Base-by-base conservation (phyloP, 2,888 invertebrate genomes). In the Incurvaria masculella region DNA sequence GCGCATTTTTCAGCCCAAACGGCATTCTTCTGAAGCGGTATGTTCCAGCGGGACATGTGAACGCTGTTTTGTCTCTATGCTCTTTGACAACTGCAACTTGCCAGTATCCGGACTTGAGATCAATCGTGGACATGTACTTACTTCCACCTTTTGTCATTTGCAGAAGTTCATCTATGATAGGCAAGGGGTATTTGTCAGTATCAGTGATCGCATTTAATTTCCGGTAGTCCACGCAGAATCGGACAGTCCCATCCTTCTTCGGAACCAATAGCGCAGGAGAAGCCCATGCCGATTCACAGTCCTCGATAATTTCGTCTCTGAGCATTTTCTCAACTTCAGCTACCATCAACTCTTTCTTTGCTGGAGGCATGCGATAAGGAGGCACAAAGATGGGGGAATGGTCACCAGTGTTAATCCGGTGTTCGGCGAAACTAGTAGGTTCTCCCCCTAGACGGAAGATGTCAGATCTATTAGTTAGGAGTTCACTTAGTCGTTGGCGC, bases 161-260 rank as follows among this genome's bases (percentile, higher is more conserved):
- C 14, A 66, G 44, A 23, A 61, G 46, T n/a, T n/a, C n/a, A n/a
- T n/a, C n/a, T 41, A 66, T 60, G n/a, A 59, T 49, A 4, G 65
- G 65, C 4, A 64, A 45, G 4, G 61, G 62, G 38, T 64, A 65
- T 8, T 3, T 21, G 19, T 45, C 45, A 20, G 49, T 33, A 17
- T 39, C 26, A 14, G 49, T 49, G 16, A 46, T 17, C 6, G 38
- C n/a, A 18, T 61, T 62, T 21, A 62, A 41, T n/a, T 49, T 46
- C 18, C 60, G 53, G 43, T 61, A 64, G 44, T 63, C 62, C 1
- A 60, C 51, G 48, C 64, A 61, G n/a, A 62, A 21, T 11, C 62
- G 51, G 2, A 55, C 33, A 11, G 47, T 48, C 16, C 57, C 59
- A 48, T 55, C 55, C 42, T 53, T 58, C 45, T 64, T 66, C 2